Evolutionary conservation across 2,888 invertebrate species (phyloP), one percentile per base, ranked within the genome.

Genomic region (Chironomus riparius): DNA sequence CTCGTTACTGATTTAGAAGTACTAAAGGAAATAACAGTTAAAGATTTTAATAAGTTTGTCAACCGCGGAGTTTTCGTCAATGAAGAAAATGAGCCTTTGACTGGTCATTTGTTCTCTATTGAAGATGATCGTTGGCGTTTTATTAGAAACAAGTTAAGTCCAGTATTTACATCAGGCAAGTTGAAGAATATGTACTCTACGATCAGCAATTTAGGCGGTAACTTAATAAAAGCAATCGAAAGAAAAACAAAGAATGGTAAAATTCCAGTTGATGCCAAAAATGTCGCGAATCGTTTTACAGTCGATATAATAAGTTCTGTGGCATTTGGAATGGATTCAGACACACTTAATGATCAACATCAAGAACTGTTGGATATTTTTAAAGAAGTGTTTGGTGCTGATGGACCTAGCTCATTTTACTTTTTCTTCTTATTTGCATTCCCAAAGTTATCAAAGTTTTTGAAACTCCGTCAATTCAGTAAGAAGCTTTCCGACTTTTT

Each of bases 291-390:
- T 4, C 56, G 74, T 10, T 77, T 70, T 13, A 70, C 74, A 4
- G 15, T 61, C 13, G 77, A 77, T 62, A 48, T 74, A 18, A 70
- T 77, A 22, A 65, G 70, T n/a, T 72, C 72, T 5, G 38, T 24
- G 48, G 77, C 77, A 1, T 77, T 77, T 50, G 77, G 77, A 13
- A 74, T 77, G 47, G 74, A 77, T 28, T 7, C 70, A 13, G 15
- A 70, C 47, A 73, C 77, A 28, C 65, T 77, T 4, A 18, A 48
- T 7, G 48, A 70, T 13, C 13, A 74, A 28, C 47, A 74, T 15
- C 69, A 28, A 68, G 69, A 77, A 69, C 12, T 77, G 21, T 38
- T 74, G 68, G 50, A 69, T 0, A 47, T 77, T 3, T 21, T 68
- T 5, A 62, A 62, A n/a, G 47, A 68, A 21, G 24, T 74, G 3